phyloP scores from a whole-genome alignment of 2,797 vertebrate species.

The Morelia viridis region DNA sequence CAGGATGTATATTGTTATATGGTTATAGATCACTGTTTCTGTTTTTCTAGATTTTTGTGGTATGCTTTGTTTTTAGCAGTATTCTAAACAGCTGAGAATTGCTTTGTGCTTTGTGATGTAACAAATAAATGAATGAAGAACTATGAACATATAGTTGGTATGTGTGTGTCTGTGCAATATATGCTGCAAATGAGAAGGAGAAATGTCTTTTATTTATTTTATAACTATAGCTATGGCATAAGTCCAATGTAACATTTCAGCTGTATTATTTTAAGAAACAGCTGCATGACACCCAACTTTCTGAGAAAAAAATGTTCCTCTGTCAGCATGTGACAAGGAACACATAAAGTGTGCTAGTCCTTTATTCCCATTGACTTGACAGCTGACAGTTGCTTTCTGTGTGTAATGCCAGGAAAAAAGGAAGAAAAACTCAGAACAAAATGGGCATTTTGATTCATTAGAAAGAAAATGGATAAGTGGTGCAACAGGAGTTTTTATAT shows the following conservation, averaged over 20 bases:
- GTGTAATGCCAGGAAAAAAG: not conserved
- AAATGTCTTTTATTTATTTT: not conserved
- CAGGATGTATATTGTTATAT: not conserved
- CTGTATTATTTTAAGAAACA: constrained; percentile 6
- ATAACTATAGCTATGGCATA: not conserved
- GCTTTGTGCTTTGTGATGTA: not conserved
- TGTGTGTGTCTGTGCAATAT: not conserved
- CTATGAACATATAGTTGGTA: not conserved
- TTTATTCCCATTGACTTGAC: constrained; percentile 23
- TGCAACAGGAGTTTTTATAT: not conserved
- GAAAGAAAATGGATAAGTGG: not conserved
- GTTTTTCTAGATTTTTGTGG: not conserved
- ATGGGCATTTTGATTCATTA: constrained; percentile 15
- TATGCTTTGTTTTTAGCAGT: not conserved
- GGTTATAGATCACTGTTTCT: not conserved
- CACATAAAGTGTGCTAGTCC: not conserved
- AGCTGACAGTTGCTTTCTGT: constrained; percentile 18
- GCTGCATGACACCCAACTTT: constrained; percentile 2
- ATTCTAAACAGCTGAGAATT: not conserved
- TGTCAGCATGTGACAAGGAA: constrained; percentile 18
- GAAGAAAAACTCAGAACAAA: not conserved
- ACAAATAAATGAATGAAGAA: not conserved
- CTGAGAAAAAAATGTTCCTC: constrained; percentile 8
- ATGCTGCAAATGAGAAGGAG: not conserved
- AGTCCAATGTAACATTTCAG: constrained; percentile 16